phyloP scores from a whole-genome alignment of 2,797 vertebrate genomes.

The Sebastes itinus region DNA sequence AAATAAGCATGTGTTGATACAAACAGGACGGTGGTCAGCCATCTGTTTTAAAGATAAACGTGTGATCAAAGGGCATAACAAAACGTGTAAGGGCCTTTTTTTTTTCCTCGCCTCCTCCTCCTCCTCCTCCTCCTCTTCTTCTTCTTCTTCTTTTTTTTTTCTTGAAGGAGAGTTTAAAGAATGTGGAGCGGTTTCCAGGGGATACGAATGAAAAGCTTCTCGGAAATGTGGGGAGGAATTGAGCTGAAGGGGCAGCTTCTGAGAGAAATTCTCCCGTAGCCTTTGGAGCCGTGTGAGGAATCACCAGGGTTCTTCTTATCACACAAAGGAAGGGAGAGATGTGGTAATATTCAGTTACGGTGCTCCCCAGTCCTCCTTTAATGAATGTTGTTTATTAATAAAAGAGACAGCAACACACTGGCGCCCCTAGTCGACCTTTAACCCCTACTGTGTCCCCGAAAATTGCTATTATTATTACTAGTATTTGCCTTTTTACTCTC shows the following conservation, averaged over 20 bases:
- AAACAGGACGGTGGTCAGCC: constrained; percentile 82
- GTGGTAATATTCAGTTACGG: constrained; percentile 81
- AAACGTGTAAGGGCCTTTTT: constrained; percentile 77
- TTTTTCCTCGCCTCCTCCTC: constrained; percentile 10
- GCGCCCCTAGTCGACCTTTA: constrained; percentile 71
- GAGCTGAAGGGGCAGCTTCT: constrained; percentile 81
- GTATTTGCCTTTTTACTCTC: constrained; percentile 24
- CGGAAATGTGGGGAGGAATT: constrained; percentile 86
- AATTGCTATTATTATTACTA: constrained; percentile 47
- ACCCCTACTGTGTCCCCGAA: constrained; percentile 53
- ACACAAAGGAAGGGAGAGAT: constrained; percentile 81
- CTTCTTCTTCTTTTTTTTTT: constrained; percentile 44
- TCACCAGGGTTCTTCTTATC: constrained; percentile 83
- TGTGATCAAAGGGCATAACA: constrained; percentile 86
- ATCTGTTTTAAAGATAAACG: constrained; percentile 85
- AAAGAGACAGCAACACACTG: constrained; percentile 69
- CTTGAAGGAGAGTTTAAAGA: constrained; percentile 84
- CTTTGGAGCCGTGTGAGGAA: constrained; percentile 83
- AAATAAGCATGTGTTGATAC: constrained; percentile 75
- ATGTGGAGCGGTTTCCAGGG: constrained; percentile 88
- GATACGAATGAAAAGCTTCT: constrained; percentile 89
- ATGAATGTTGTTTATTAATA: constrained; percentile 84
- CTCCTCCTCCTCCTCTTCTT: constrained; percentile 9
- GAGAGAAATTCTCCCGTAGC: constrained; percentile 84
- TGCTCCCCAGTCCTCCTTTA: constrained; percentile 73